Evolutionary conservation across 2,888 invertebrate species (phyloP).

Genomic region (Autographa gamma): DNA sequence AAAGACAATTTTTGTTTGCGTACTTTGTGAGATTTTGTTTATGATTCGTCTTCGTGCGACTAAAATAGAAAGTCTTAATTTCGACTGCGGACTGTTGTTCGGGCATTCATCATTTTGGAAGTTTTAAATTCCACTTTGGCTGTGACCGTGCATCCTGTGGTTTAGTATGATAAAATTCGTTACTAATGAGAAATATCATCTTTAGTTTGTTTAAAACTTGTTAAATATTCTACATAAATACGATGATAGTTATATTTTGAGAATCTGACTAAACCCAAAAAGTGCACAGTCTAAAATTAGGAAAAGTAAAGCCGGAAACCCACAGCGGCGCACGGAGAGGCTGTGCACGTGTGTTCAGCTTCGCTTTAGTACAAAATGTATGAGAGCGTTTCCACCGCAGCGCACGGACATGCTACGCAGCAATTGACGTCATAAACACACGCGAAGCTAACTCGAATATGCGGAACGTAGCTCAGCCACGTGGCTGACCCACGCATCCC

Average conservation of each 20-base stretch:
- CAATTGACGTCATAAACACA: too few relatives aligned
- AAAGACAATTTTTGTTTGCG: slow-evolving; percentile 43
- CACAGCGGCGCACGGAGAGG: too few relatives aligned
- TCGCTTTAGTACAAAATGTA: too few relatives aligned
- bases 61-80: slow-evolving; percentile 40
- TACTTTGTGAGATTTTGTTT: slow-evolving; percentile 41
- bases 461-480: too few relatives aligned
- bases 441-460: too few relatives aligned
- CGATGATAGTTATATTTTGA: not conserved
- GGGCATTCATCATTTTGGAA: slow-evolving; percentile 16
- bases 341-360: too few relatives aligned
- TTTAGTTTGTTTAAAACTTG: not conserved
- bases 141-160: slow-evolving; percentile 27
- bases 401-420: too few relatives aligned
- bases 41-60: slow-evolving; percentile 30
- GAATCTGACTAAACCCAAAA: not conserved
- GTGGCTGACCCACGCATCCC: too few relatives aligned
- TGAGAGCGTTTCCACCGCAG: too few relatives aligned
- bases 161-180: not conserved
- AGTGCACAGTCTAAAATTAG: too few relatives aligned
- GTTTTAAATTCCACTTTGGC: slow-evolving; percentile 28
- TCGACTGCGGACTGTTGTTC: slow-evolving; percentile 25
- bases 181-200: not conserved
- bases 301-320: too few relatives aligned
- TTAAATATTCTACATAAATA: not conserved